Base-by-base conservation (phyloP, 2,113 vertebrate species). In the Australoheros scitulus region DNA sequence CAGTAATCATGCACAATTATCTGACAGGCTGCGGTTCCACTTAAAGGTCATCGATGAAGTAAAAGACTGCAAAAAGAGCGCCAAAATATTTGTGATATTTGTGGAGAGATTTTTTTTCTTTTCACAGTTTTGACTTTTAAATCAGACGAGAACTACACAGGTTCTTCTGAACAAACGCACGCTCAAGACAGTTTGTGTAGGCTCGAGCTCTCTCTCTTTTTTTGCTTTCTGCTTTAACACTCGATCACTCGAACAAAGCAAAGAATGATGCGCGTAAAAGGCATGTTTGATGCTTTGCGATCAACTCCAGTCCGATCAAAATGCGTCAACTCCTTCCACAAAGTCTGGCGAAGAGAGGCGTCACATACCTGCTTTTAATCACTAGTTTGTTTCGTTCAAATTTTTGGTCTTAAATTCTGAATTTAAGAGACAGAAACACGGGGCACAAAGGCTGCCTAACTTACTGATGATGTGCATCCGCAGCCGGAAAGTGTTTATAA, bases 11-110 rank as follows among this genome's bases (percentile, higher is more conserved):
- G 82, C 78, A 15, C 74, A 89, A 87, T 92, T 85, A 89, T 94
- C 81, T 92, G 92, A 89, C 85, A 84, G 72, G 86, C 57, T 91
- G 86, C 61, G 88, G 87, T 91, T 89, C 63, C 22, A 17, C 84
- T 82, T 83, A 91, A 93, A 94, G 90, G 92, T 92, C 92, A 91
- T 82, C 78, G 79, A 84, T 79, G 84, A 81, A 89, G 60, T 87
- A 77, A 43, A 81, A 75, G 80, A 76, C 52, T 70, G 79, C 47
- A 13, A 50, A 7, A 8, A 47, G 36, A 29, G 83, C 77, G 55
- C 74, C 50, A 63, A 87, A 85, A 86, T 75, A 82, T 68, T 79
- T 76, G 61, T 32, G 61, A 86, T 77, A 80, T 74, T 79, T 76
- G 61, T n/a, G 61, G 43, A 68, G 77, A 57, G 11, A 59, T 64